Evolutionary conservation across 2,888 invertebrate species (phyloP), one percentile per base, ranked within the genome.

Genomic region (Lithosia quadra): DNA sequence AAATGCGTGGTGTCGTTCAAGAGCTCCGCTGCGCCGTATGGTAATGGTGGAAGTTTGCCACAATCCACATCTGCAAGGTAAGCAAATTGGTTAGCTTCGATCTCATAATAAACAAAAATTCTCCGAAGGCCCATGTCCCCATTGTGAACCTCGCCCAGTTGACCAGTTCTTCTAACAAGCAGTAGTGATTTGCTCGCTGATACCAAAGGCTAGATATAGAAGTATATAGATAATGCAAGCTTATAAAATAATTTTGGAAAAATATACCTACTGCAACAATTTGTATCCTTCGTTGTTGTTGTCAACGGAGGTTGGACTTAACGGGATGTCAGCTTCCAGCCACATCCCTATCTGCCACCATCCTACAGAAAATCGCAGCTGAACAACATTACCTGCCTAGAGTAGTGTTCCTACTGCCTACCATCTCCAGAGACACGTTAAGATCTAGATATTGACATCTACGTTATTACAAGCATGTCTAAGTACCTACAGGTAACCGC

Each of bases 1-100:
- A 98, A 93, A 87, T 97, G 97, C 0, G 98, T 98, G 1, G 97
- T 97, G 28, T 96, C 97, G 83, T 98, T 97, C 0, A 96, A 90
- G 79, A 98, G 97, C 57, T 97, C 96, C 0, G 97, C 96, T 24
- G 96, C 95, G 8, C 98, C 99, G 85, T 97, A 98, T 0, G 97
- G 96, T 78, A 98, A 91, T 0, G 98, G 96, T 2, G 97, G 96
- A 21, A 98, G 97, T 85, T 97, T 97, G 9, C 98, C 98, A 87
- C 99, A 99, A 86, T 99, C 98, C 74, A 99, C 96, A 88, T 97
- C 98, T 98, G 84, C 0, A 80, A 77, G 21, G 18, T 15, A 59
- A 8, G 9, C 10, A 49, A 58, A 22, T 33, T 65, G 15, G 22
- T 49, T 28, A 61, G 15, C 18, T 18, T 24, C 24, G 0, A 15